These are phyloP conservation scores for Pecten maximus DNA, from an alignment of 2,888 invertebrate species.

Conservation along the genomic window DNA sequence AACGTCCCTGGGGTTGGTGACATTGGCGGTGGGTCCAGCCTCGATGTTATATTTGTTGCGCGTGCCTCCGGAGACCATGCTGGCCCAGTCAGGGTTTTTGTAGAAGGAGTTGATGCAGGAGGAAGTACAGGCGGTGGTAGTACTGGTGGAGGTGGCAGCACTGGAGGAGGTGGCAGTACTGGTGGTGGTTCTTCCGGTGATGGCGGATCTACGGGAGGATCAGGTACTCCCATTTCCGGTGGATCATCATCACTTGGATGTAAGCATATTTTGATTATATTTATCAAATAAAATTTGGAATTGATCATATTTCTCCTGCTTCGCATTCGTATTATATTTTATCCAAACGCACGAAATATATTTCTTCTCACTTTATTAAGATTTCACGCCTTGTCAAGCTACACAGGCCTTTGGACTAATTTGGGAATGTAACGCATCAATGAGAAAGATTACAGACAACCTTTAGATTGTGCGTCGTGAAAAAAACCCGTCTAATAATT, in stretches of 20 bases:
- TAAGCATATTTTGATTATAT: neutral
- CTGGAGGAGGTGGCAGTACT: neutral
- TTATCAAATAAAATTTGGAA: no score
- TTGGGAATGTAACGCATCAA: no score
- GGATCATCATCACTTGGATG: neutral
- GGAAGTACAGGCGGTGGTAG: neutral
- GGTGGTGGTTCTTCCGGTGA: constrained; percentile 37
- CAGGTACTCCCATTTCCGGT: neutral
- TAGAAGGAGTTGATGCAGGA: constrained; percentile 47
- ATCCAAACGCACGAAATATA: no score
- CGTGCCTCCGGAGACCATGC: constrained; percentile 39
- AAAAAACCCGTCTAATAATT: no score
- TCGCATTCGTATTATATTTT: no score
- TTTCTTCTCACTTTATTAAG: no score
- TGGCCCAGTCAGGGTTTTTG: constrained; percentile 46
- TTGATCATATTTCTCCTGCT: no score
- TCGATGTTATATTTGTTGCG: constrained; percentile 52
- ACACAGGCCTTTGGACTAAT: no score
- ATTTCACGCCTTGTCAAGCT: no score
- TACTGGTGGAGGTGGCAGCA: neutral
- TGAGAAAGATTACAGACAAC: no score
- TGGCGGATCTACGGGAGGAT: neutral
- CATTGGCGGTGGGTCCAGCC: constrained; percentile 40
- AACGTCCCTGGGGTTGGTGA: constrained; percentile 46
- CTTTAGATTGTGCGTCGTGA: no score